Conservation (phyloP, 2,113 vertebrate genomes). For the Passer montanus region DNA sequence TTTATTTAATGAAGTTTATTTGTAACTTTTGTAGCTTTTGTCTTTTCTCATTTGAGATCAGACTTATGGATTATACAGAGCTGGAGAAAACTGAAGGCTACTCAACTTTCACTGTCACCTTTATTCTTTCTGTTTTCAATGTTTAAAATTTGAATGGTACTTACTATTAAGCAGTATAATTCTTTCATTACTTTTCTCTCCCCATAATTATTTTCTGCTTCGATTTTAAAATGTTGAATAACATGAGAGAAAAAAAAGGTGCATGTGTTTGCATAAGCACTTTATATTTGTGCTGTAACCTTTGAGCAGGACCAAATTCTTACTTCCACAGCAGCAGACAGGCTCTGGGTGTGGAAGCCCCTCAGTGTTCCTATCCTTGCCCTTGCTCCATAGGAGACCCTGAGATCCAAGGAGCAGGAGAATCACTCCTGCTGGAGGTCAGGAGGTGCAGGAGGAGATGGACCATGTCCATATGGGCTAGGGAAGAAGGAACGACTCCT, state of each 20-base stretch:
- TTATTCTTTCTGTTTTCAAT: not conserved
- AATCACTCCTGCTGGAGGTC: not conserved
- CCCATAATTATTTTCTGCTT: not conserved
- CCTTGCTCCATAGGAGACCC: not conserved
- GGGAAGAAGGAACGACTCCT: not conserved
- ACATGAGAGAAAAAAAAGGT: accelerated
- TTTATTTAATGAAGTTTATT: not conserved
- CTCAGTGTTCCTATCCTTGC: not conserved
- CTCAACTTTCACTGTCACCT: not conserved
- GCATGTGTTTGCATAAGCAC: accelerated
- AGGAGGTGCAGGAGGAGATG: not conserved
- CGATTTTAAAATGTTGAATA: not conserved
- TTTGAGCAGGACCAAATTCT: not conserved
- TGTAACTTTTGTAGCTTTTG: not conserved
- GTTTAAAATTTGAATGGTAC: not conserved
- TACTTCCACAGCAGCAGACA: not conserved
- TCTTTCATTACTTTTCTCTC: not conserved
- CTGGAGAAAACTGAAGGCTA: not conserved
- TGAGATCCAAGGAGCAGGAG: not conserved
- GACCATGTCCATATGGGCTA: accelerated
- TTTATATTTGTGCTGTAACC: not conserved
- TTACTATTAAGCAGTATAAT: not conserved
- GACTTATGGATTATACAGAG: not conserved
- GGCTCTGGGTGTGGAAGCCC: not conserved
- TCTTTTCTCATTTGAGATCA: not conserved